phyloP scores from a whole-genome alignment of 1,140 invertebrate genomes.

The Psilanteris sp. region DNA sequence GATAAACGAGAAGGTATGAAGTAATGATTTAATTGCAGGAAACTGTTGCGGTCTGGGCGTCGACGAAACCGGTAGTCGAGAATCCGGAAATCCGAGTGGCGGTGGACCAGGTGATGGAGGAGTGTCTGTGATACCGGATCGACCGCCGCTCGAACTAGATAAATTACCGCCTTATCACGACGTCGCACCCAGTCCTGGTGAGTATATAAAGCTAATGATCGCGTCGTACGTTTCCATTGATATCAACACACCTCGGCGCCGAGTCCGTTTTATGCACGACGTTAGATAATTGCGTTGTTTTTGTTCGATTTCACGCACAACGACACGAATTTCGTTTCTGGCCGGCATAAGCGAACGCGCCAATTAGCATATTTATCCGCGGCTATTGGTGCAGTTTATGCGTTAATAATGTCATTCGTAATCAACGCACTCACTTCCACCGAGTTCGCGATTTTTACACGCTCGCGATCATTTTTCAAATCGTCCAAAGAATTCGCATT shows the following conservation, averaged over 20 bases:
- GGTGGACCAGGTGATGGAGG: slow-evolving; percentile 71
- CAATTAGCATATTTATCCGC: slow-evolving; percentile 45
- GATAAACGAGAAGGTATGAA: slow-evolving; percentile 39
- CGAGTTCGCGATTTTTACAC: background rate
- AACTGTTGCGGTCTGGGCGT: slow-evolving; percentile 74
- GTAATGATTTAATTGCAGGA: slow-evolving; percentile 67
- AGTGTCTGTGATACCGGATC: slow-evolving; percentile 78
- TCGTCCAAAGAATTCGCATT: too few relatives aligned
- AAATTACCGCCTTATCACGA: slow-evolving; percentile 80
- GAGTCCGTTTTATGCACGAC: slow-evolving; percentile 13
- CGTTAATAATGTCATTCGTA: slow-evolving; percentile 28
- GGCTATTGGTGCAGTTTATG: slow-evolving; percentile 1
- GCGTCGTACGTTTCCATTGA: slow-evolving; percentile 21
- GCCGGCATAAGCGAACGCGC: slow-evolving; percentile 1
- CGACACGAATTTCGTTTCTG: background rate
- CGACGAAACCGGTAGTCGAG: slow-evolving; percentile 66
- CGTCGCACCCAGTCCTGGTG: slow-evolving; percentile 77
- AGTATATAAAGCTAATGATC: slow-evolving; percentile 62
- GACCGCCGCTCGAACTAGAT: slow-evolving; percentile 78
- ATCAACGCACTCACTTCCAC: slow-evolving; percentile 8
- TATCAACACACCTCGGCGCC: slow-evolving; percentile 20
- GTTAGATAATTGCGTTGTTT: slow-evolving; percentile 24
- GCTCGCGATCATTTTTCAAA: background rate
- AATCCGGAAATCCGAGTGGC: slow-evolving; percentile 65
- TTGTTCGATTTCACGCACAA: slow-evolving; percentile 6